Base-by-base conservation (phyloP, 2,797 vertebrate genomes). In the Parauchenoglanis punctatus region DNA sequence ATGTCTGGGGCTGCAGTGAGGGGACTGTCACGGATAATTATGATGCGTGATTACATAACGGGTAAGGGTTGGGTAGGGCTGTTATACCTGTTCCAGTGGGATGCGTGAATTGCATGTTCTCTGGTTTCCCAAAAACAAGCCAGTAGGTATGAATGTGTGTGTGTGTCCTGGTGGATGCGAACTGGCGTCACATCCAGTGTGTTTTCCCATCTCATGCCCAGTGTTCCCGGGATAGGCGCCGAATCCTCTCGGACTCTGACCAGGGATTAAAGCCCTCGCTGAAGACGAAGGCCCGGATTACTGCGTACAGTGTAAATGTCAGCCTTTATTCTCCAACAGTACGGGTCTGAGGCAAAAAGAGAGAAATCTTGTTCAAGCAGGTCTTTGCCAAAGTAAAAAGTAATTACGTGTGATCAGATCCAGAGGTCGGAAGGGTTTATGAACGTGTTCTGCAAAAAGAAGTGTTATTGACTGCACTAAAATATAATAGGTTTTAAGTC, bases 141-240 rank as follows among this genome's bases (percentile, higher is more conserved):
- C 63, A 28, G n/a, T 11, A 65, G 25, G 63, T 83, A 31, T 28
- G 77, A 85, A 54, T 68, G 84, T 82, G 80, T 58, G 35, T 76
- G 73, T 83, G 58, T 85, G 23, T 61, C 59, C 7, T 61, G n/a
- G 23, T 8, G 59, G 59, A 25, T 20, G 23, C 25, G 59, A 2
- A 8, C 23, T 25, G 59, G 23, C 59, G 7, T 61, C 59, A 7
- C 59, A 61, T 61, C 2, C 59, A 61, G 59, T 20, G 13, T 61
- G 23, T 25, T 1, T 25, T 61, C 58, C 20, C 6, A 59, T 0
- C 23, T 61, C 20, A 61, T 2, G 20, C 59, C 58, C 59, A 61
- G 59, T 23, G 20, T 61, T 61, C 59, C 59, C 23, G 4, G 59
- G 23, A 25, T 61, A 4, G 20, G 23, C 18, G 5, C 56, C 18